Evolutionary conservation across 2,797 vertebrate genomes (phyloP), one percentile per base, ranked within the genome.

Genomic region (Agapornis canus): DNA sequence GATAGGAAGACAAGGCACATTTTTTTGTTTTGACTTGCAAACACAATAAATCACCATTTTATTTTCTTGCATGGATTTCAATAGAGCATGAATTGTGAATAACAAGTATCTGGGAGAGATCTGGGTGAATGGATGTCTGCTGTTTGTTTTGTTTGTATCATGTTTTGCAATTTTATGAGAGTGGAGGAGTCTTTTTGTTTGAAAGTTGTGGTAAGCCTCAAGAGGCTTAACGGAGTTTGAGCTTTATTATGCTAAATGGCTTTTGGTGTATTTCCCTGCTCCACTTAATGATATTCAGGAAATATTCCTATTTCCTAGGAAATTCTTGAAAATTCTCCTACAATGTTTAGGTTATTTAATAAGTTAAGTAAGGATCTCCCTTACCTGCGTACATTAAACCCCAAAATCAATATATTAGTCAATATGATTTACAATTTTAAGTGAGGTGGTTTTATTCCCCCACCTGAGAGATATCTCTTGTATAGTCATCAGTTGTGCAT

Each of bases 221-320:
- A 68, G 86, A 82, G 84, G 20, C 42, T 93, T 85, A 87, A 59
- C 39, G 19, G 79, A 69, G 70, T 54, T 87, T 59, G 40, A 87
- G 69, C 66, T 92, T 92, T 92, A 82, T 92, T 85, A 72, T 87
- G 78, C 68, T 94, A 92, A 95, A 86, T 75, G 65, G 9, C 45
- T 89, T 72, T 52, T 90, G 78, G 65, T 87, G 52, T 69, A 54
- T 77, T 80, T 94, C 60, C 80, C 9, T 86, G 39, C 19, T 86
- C 14, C 42, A 15, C 21, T 60, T 91, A 90, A 80, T 82, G 39
- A 78, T 91, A 92, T 91, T 87, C 61, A 65, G 61, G 64, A 85
- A 91, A 83, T 84, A 78, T 26, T 82, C 43, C 69, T 86, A 86
- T 82, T 95, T 94, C 86, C 56, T 70, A 39, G 23, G 75, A 93